These are phyloP conservation scores for Caradrina kadenii DNA, from an alignment of 2,888 invertebrate genomes.

Conservation along the genomic window DNA sequence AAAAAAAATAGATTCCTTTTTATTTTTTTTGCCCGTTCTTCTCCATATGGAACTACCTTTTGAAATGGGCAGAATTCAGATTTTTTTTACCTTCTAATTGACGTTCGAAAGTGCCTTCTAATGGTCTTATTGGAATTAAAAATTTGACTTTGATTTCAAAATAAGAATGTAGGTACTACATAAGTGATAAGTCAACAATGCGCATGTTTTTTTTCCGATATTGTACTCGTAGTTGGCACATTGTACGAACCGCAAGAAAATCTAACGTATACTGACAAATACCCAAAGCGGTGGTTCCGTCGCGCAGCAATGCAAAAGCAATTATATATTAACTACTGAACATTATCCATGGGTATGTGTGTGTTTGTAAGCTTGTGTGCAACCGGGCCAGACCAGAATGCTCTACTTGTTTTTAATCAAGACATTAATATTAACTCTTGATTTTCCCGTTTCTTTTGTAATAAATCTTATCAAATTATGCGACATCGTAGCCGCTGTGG, in stretches of 20 bases:
- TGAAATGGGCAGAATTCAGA: too few species aligned
- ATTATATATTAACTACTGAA: constrained; percentile 58
- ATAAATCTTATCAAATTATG: constrained; percentile 66
- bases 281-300: constrained; percentile 54
- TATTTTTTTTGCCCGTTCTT: too few species aligned
- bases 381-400: constrained; percentile 53
- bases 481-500: constrained; percentile 29
- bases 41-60: too few species aligned
- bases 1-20: too few species aligned
- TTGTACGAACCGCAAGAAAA: constrained; percentile 37
- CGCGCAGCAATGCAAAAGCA: constrained; percentile 59
- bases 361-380: constrained; percentile 37
- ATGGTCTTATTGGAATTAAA: too few species aligned
- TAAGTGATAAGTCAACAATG: too few species aligned
- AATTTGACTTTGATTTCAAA: too few species aligned
- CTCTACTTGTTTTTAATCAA: constrained; percentile 71
- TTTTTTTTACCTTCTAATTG: too few species aligned
- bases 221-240: too few species aligned
- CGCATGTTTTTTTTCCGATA: too few species aligned
- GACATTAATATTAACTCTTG: constrained; percentile 65
- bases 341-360: constrained; percentile 16
- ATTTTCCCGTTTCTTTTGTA: constrained; percentile 69
- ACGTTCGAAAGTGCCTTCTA: too few species aligned
- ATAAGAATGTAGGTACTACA: too few species aligned
- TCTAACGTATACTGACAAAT: constrained; percentile 53